A percentile compares a stretch with the other conserved stretches of the same genome.
Conservation (phyloP, 2,113 vertebrate species). For the Eptesicus fuscus region DNA sequence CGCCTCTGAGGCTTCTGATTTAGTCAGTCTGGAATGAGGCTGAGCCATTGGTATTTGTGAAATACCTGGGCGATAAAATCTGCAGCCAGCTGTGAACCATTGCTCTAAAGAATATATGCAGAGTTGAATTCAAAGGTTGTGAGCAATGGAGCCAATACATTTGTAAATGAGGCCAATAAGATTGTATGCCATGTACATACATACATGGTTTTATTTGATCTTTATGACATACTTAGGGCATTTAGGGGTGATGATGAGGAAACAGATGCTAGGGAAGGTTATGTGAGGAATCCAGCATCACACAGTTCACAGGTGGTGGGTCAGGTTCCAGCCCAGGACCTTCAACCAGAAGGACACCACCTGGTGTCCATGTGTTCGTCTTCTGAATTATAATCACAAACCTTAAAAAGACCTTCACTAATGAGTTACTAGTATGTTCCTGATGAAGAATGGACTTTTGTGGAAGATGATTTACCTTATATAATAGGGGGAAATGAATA, state of each 20-base stretch:
- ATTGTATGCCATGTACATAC: not conserved
- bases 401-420: not conserved
- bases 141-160: not conserved
- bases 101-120: not conserved
- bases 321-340: not conserved
- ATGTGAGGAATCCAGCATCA: not conserved
- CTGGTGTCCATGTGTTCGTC: not conserved
- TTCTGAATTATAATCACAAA: not conserved
- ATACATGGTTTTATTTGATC: not conserved
- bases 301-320: not conserved
- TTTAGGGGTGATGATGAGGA: not conserved
- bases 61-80: not conserved
- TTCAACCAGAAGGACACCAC: not conserved
- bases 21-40: not conserved
- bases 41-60: not conserved
- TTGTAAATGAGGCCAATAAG: not conserved
- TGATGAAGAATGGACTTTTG: not conserved
- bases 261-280: not conserved
- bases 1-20: not conserved
- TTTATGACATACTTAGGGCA: not conserved
- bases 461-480: not conserved
- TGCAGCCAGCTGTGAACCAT: not conserved
- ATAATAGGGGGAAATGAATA: conserved; percentile 35
- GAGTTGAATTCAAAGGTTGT: not conserved
- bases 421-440: not conserved